These are phyloP conservation scores for Sepioteuthis lessoniana DNA, from an alignment of 2,888 invertebrate species.

Conservation along the genomic window DNA sequence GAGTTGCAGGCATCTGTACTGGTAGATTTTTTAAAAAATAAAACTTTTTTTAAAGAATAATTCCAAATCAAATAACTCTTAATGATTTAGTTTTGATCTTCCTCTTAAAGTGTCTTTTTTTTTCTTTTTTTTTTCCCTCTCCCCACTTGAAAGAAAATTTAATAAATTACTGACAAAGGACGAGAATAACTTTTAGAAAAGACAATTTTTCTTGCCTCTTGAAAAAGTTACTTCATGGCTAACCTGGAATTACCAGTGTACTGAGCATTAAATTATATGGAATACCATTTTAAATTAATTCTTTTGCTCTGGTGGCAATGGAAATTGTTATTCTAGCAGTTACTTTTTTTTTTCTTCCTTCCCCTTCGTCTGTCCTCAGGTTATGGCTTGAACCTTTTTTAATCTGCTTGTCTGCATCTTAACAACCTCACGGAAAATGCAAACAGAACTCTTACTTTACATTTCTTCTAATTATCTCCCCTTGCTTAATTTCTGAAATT, in stretches of 20 bases:
- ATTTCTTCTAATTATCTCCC: not conserved
- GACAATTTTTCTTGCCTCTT: no score
- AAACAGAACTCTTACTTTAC: no score
- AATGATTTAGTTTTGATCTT: not conserved
- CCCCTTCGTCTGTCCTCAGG: not conserved
- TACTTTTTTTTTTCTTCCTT: not conserved
- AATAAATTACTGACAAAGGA: no score
- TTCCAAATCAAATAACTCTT: not conserved
- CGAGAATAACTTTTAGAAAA: no score
- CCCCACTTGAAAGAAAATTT: no score
- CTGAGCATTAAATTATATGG: no score
- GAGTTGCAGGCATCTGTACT: constrained; percentile 33
- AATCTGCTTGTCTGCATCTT: no score
- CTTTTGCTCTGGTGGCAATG: not conserved
- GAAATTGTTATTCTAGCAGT: not conserved
- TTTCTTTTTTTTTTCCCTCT: not conserved
- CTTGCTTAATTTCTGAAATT: not conserved
- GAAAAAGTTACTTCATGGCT: no score
- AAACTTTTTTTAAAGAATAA: not conserved
- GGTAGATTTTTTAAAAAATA: not conserved
- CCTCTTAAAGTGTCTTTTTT: not conserved
- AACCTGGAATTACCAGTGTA: no score
- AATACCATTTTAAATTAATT: no score
- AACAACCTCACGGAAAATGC: no score
- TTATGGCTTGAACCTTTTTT: not conserved